A percentile compares a stretch with the other conserved stretches of the same genome.
phyloP scores from a whole-genome alignment of 1,140 invertebrate genomes.

The Carposina sasakii region DNA sequence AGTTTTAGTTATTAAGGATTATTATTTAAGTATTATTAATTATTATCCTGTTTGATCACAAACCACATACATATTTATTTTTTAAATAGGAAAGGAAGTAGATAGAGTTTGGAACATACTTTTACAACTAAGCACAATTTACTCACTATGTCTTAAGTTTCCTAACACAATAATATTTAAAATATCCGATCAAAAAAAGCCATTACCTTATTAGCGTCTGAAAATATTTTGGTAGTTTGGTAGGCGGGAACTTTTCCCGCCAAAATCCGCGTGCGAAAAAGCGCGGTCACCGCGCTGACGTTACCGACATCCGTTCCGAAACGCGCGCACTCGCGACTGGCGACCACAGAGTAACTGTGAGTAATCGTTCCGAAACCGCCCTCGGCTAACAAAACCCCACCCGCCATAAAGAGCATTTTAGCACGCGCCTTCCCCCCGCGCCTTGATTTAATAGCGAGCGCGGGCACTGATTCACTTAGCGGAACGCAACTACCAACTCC shows the following conservation, averaged over 20 bases:
- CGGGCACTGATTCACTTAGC: constrained; percentile 71
- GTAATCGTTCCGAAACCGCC: constrained; percentile 65
- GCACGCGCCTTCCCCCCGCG: constrained; percentile 54
- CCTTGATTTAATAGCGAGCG: constrained; percentile 69
- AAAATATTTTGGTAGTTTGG: constrained; percentile 66
- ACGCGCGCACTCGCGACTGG: constrained; percentile 36
- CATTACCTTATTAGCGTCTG: constrained; percentile 69
- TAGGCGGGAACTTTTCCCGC: constrained; percentile 68
- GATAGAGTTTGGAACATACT: too few relatives aligned
- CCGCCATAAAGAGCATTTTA: constrained; percentile 67
- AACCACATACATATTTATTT: too few relatives aligned
- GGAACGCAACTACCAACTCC: constrained; percentile 56
- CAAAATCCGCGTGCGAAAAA: constrained; percentile 45
- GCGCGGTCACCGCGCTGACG: constrained; percentile 63
- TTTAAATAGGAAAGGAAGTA: too few relatives aligned
- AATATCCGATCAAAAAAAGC: constrained; percentile 12
- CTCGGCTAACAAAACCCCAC: constrained; percentile 69
- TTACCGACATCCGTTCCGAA: constrained; percentile 32
- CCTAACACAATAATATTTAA: neutral
- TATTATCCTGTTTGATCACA: too few relatives aligned
- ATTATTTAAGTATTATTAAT: too few relatives aligned
- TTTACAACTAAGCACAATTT: too few relatives aligned
- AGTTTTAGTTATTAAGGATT: too few relatives aligned
- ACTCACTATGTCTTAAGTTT: too few relatives aligned
- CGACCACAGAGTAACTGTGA: constrained; percentile 32